Conservation (phyloP, 2,888 invertebrate species). For the Microctonus hyperodae region DNA sequence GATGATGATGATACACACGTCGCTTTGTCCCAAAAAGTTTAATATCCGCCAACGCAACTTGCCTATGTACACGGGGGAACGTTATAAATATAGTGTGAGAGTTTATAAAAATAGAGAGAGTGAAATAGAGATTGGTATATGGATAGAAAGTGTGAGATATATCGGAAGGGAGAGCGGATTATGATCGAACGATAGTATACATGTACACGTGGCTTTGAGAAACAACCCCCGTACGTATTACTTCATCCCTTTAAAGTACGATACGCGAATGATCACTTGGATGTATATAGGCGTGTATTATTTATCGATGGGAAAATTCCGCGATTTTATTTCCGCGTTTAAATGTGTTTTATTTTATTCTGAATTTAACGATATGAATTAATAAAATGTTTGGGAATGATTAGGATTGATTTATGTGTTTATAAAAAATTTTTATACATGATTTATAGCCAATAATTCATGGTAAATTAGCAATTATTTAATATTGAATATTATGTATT, state of each 20-base stretch:
- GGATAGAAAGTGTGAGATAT: not conserved
- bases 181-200: constrained; percentile 29
- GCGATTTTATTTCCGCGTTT: not conserved
- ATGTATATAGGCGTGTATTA: constrained; percentile 12
- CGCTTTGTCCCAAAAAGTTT: constrained; percentile 52
- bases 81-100: not conserved
- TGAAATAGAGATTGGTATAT: not conserved
- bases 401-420: no score
- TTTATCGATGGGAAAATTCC: constrained; percentile 11
- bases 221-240: not conserved
- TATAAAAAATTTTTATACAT: no score
- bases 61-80: constrained; percentile 5
- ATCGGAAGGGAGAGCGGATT: constrained; percentile 19
- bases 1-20: constrained; percentile 32
- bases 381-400: no score
- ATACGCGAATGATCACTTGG: constrained; percentile 29
- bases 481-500: no score
- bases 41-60: constrained; percentile 55
- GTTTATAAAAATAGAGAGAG: not conserved
- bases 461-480: no score
- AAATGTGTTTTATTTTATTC: constrained; percentile 12
- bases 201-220: constrained; percentile 14
- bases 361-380: not conserved
- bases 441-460: no score
- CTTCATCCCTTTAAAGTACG: constrained; percentile 16